These are phyloP conservation scores for Dynastes maya DNA, from an alignment of 2,888 invertebrate species.

Conservation along the genomic window DNA sequence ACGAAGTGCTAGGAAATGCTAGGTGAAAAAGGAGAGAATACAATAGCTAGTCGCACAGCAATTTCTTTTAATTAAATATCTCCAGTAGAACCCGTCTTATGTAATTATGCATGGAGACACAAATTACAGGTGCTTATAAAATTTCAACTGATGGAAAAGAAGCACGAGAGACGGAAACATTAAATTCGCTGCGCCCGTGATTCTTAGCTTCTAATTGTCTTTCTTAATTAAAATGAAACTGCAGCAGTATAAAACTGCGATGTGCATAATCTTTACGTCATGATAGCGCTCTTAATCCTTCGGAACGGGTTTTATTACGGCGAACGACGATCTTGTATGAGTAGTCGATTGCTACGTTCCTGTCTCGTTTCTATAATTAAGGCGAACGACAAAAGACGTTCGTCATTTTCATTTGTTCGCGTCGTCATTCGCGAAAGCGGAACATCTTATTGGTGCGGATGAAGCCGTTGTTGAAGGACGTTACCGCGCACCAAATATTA, in stretches of 20 bases:
- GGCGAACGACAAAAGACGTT: constrained; percentile 29
- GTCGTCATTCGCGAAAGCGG: background rate
- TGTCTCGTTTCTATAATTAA: constrained; percentile 40
- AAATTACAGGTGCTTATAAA: constrained; percentile 17
- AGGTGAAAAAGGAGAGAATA: background rate
- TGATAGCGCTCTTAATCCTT: constrained; percentile 59
- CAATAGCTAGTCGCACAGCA: background rate
- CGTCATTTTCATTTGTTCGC: constrained; percentile 16
- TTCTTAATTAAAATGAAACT: constrained; percentile 62
- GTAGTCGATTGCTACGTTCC: constrained; percentile 25
- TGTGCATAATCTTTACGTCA: constrained; percentile 60
- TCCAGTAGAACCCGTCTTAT: background rate
- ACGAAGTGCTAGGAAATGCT: no score
- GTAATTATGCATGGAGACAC: constrained; percentile 9
- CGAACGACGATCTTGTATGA: constrained; percentile 14
- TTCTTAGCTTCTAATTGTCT: constrained; percentile 60
- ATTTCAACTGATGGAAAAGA: constrained; percentile 28
- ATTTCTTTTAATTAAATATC: constrained; percentile 4
- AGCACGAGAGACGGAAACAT: constrained; percentile 51
- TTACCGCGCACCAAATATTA: constrained; percentile 29
- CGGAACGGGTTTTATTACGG: constrained; percentile 45
- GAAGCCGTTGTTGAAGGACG: background rate
- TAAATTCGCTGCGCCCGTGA: constrained; percentile 56
- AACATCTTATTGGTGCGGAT: constrained; percentile 20
- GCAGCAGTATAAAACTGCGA: constrained; percentile 58